A percentile compares a stretch with the other conserved stretches of the same genome.
phyloP scores from a whole-genome alignment of 37 sponge, comb jelly and placozoan species.

The Chondrosia reniformis region DNA sequence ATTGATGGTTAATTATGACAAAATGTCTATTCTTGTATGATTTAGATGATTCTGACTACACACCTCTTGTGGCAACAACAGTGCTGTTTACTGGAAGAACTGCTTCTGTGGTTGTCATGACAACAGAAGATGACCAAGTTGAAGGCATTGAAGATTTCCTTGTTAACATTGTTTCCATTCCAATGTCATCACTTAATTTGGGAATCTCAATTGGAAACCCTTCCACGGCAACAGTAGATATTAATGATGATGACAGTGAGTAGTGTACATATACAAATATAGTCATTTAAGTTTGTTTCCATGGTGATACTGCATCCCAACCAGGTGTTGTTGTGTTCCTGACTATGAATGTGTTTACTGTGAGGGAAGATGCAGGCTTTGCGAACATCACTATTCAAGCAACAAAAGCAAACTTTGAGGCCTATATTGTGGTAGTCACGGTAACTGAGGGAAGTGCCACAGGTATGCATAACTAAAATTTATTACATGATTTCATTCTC shows the following conservation, averaged over 20 bases:
- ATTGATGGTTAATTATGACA: too few species aligned
- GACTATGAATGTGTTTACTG: not conserved
- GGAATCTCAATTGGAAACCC: constrained; percentile 2
- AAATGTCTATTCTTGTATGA: too few species aligned
- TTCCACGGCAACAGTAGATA: not conserved
- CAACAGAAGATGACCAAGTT: not conserved
- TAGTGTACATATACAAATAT: not conserved
- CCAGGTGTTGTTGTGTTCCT: not conserved
- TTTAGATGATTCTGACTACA: too few species aligned
- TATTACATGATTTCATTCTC: too few species aligned
- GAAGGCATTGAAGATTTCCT: constrained; percentile 5
- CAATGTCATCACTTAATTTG: not conserved
- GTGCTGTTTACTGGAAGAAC: not conserved
- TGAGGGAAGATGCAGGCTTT: not conserved
- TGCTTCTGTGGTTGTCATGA: not conserved
- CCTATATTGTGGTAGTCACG: not conserved
- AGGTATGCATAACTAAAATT: too few species aligned
- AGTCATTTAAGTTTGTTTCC: not conserved
- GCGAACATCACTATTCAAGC: not conserved
- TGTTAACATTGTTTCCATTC: not conserved
- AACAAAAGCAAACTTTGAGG: not conserved
- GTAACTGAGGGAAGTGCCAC: not conserved
- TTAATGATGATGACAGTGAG: constrained; percentile 11
- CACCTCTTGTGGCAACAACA: not conserved
- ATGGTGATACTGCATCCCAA: not conserved